phyloP scores from a whole-genome alignment of 2,797 vertebrate species.

The Orestias chungarensis region DNA sequence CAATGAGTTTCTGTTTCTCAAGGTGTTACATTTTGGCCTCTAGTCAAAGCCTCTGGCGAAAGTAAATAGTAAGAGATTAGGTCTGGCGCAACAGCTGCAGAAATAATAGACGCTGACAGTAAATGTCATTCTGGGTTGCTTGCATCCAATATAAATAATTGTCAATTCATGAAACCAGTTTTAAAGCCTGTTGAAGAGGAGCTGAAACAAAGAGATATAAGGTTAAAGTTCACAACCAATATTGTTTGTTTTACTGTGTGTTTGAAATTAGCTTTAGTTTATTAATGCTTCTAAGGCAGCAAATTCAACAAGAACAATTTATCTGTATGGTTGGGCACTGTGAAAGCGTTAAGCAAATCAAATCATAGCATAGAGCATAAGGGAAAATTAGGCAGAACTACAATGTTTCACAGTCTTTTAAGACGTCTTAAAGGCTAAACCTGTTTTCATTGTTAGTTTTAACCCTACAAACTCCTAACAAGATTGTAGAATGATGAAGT shows the following conservation, averaged over 20 bases:
- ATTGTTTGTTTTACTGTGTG: background rate
- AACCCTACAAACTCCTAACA: background rate
- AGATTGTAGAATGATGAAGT: background rate
- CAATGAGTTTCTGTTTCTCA: slow-evolving; percentile 1
- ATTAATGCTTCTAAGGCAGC: background rate
- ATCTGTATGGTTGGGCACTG: background rate
- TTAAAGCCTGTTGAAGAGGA: background rate
- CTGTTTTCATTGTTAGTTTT: background rate
- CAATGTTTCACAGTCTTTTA: background rate
- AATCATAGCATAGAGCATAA: too few relatives aligned
- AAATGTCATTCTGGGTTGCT: slow-evolving; percentile 5
- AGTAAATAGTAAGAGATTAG: background rate
- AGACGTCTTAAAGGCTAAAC: background rate
- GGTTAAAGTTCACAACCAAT: background rate
- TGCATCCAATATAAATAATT: slow-evolving; percentile 1
- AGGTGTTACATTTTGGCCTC: slow-evolving; percentile 2
- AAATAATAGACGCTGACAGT: slow-evolving; percentile 2
- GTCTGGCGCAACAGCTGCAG: slow-evolving; percentile 2
- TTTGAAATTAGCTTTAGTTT: background rate
- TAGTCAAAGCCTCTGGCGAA: slow-evolving; percentile 5
- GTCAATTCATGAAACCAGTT: background rate
- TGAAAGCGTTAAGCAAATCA: background rate
- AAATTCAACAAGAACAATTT: background rate
- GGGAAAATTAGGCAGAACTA: background rate
- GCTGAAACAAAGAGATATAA: background rate